A percentile compares a stretch with the other conserved stretches of the same genome.
Evolutionary conservation across 1,140 invertebrate genomes (phyloP).

Genomic region (Calephelis nemesis): DNA sequence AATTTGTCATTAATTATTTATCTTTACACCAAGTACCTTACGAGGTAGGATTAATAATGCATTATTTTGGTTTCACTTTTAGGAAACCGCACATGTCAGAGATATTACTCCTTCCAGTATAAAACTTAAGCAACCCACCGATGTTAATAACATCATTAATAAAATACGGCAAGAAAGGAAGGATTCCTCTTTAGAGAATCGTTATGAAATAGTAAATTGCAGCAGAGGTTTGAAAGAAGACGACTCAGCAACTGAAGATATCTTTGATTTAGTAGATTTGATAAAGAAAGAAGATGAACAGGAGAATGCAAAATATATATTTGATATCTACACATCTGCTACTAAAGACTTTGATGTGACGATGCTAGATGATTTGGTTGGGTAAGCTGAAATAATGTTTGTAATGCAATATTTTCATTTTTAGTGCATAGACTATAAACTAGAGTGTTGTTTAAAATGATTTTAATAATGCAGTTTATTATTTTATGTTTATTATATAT

Average conservation of each 20-base stretch:
- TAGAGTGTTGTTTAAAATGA: no score
- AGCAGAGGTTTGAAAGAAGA: constrained; percentile 66
- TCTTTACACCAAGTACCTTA: no score
- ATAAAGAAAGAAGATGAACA: constrained; percentile 44
- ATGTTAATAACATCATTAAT: constrained; percentile 64
- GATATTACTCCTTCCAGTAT: constrained; percentile 41
- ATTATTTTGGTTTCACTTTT: constrained; percentile 25
- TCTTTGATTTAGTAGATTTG: constrained; percentile 68
- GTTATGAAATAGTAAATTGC: constrained; percentile 77
- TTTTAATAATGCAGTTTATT: no score
- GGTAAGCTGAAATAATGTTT: constrained; percentile 46
- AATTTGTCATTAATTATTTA: no score
- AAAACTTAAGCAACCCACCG: constrained; percentile 46
- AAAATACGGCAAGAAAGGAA: constrained; percentile 73
- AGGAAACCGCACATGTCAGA: constrained; percentile 55
- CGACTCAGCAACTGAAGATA: constrained; percentile 30
- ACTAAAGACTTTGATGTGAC: constrained; percentile 78
- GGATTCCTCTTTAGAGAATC: constrained; percentile 59
- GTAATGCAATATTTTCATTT: not conserved
- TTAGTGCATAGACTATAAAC: not conserved
- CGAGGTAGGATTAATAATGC: no score
- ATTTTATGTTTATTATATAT: no score
- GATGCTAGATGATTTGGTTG: constrained; percentile 77
- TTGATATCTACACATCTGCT: constrained; percentile 79
- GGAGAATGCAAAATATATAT: constrained; percentile 69